phyloP scores from a whole-genome alignment of 1,140 invertebrate genomes.

The Aphaenogaster ashmeadi region DNA sequence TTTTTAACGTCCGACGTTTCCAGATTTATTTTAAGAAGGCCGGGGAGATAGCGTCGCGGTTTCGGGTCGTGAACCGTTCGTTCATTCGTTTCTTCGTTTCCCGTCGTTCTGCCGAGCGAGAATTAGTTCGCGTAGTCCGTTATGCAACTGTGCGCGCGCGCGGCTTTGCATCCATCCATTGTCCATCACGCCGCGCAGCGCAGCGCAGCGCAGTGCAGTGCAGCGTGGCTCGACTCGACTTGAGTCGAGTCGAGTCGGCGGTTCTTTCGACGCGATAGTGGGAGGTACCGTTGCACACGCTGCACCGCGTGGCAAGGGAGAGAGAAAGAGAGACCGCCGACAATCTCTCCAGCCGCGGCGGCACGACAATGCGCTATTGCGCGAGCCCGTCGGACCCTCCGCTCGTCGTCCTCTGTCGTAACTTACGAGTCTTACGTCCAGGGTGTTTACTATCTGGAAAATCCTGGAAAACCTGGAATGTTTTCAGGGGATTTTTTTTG shows the following conservation, averaged over 20 bases:
- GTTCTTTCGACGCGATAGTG: constrained; percentile 52
- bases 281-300: constrained; percentile 70
- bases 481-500: no score
- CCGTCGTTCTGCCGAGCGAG: background rate
- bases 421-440: constrained; percentile 36
- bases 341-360: constrained; percentile 63
- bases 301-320: constrained; percentile 55
- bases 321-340: constrained; percentile 60
- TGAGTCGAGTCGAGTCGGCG: background rate
- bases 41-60: background rate
- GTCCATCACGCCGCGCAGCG: constrained; percentile 21
- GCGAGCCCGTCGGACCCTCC: constrained; percentile 3
- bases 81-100: background rate
- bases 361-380: constrained; percentile 73
- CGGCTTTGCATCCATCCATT: constrained; percentile 44
- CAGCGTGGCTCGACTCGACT: background rate
- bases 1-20: background rate
- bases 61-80: constrained; percentile 20
- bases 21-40: constrained; percentile 20
- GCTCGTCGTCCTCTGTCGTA: constrained; percentile 70
- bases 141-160: constrained; percentile 36
- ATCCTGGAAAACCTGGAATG: no score
- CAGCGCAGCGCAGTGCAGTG: background rate
- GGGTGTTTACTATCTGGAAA: no score
- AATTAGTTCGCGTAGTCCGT: constrained; percentile 43